These are phyloP conservation scores for Opisthocomus hoazin DNA, from an alignment of 2,113 vertebrate genomes.

Conservation along the genomic window DNA sequence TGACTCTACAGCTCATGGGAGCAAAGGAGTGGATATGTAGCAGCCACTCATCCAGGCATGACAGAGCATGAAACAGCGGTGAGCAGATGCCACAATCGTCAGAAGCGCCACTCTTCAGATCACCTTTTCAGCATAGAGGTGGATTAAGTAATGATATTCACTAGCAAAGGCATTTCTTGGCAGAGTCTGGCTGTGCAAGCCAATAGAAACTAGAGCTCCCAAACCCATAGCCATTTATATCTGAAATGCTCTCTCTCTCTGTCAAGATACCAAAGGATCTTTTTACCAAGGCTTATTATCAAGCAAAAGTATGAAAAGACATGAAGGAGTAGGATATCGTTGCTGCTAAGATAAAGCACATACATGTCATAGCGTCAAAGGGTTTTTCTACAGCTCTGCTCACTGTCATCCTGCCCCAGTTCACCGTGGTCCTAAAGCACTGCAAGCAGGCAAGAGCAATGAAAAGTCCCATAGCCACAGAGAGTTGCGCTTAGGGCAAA, in stretches of 20 bases:
- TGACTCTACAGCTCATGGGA: not conserved
- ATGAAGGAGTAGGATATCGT: not conserved
- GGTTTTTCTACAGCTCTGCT: not conserved
- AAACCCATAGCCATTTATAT: not conserved
- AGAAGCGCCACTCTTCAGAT: not conserved
- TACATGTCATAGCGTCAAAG: accelerated
- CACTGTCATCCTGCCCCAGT: not conserved
- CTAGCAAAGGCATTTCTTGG: not conserved
- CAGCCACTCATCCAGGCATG: not conserved
- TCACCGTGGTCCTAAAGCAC: accelerated
- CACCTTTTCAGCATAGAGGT: not conserved
- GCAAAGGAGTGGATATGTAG: not conserved
- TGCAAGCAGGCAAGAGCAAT: not conserved
- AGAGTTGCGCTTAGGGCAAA: not conserved
- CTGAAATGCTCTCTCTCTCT: not conserved
- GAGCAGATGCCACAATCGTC: not conserved
- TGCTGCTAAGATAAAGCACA: not conserved
- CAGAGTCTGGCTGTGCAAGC: not conserved
- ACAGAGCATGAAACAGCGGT: not conserved
- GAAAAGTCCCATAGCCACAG: not conserved
- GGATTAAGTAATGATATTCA: not conserved
- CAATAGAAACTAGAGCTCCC: not conserved
- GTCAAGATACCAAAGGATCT: not conserved
- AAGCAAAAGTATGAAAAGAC: not conserved
- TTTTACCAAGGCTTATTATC: not conserved